Percentiles rank a stretch among this genome's conserved stretches.
These are phyloP conservation scores for Cosmia trapezina DNA, from an alignment of 2,888 invertebrate species.

Conservation along the genomic window DNA sequence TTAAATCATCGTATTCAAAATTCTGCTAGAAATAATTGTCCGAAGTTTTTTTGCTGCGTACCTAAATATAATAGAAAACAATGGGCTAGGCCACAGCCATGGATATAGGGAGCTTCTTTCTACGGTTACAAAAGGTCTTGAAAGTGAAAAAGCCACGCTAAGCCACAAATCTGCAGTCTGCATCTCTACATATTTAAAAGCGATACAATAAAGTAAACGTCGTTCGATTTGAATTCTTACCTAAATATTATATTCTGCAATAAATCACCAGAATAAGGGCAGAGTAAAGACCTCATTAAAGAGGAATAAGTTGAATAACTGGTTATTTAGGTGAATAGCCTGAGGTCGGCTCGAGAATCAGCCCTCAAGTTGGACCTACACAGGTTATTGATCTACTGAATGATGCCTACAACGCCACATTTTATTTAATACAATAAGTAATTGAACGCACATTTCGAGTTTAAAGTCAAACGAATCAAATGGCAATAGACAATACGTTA, in stretches of 20 bases:
- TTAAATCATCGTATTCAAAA: not conserved
- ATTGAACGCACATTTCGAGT: too few species aligned
- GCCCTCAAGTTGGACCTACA: constrained; percentile 4
- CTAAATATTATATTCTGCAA: not conserved
- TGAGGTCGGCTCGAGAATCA: constrained; percentile 14
- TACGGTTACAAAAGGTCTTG: not conserved
- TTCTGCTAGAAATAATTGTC: not conserved
- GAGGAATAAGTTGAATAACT: constrained; percentile 45
- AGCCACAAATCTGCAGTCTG: not conserved
- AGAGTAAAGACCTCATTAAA: constrained; percentile 23
- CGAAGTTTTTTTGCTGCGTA: not conserved
- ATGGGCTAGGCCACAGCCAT: not conserved
- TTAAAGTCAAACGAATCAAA: not conserved
- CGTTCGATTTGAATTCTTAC: not conserved
- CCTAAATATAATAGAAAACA: not conserved
- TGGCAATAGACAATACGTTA: too few species aligned
- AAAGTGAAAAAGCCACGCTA: not conserved
- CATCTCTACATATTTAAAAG: not conserved
- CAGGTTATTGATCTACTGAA: constrained; percentile 13
- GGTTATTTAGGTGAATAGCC: constrained; percentile 50
- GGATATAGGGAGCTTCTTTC: not conserved
- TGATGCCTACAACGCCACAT: not conserved
- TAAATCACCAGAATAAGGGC: constrained; percentile 18
- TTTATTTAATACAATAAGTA: constrained; percentile 7
- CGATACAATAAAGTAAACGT: not conserved